A percentile compares a stretch with the other conserved stretches of the same genome.
phyloP scores from a whole-genome alignment of 1,140 invertebrate genomes.

The Aphaenogaster floridana region DNA sequence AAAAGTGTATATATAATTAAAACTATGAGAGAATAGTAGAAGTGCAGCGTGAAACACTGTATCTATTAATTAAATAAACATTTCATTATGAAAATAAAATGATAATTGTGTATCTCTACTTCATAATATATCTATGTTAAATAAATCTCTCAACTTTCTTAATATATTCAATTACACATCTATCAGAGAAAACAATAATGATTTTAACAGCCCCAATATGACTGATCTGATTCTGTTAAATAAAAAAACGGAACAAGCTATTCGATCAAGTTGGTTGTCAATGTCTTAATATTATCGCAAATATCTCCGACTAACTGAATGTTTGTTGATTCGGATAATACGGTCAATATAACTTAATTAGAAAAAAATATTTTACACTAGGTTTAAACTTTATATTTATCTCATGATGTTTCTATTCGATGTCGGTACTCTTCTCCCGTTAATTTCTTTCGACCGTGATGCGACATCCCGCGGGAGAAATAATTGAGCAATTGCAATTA shows the following conservation, averaged over 20 bases:
- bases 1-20: background rate
- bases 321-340: background rate
- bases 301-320: background rate
- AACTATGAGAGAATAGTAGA: background rate
- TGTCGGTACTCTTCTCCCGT: background rate
- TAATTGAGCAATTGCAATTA: background rate
- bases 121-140: background rate
- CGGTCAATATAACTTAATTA: background rate
- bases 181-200: background rate
- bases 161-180: background rate
- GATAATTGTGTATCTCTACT: background rate
- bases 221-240: background rate
- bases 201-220: background rate
- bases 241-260: background rate
- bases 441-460: background rate
- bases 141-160: background rate
- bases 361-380: background rate
- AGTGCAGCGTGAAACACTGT: background rate
- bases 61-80: conserved; percentile 43
- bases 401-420: background rate
- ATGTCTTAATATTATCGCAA: background rate
- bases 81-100: background rate
- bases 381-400: background rate
- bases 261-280: background rate
- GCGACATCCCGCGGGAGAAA: background rate